Percentiles rank a stretch among this genome's conserved stretches.
Conservation (phyloP, 2,113 vertebrate genomes). For the Phyllopteryx taeniolatus region DNA sequence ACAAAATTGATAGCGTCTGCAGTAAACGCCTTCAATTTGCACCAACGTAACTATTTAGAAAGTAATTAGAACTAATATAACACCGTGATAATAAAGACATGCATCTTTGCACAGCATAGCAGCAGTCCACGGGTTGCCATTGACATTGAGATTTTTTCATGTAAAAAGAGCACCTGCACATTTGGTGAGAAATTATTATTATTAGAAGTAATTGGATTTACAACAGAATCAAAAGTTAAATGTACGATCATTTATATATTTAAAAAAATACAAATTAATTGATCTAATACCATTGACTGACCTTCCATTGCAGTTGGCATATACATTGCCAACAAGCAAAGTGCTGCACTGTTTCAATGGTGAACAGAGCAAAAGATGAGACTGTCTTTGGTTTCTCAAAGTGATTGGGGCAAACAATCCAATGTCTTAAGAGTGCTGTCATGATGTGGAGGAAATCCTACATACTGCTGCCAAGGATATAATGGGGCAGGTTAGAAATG, state of each 20-base stretch:
- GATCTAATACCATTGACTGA: neutral
- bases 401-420: neutral
- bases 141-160: neutral
- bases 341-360: neutral
- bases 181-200: neutral
- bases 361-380: neutral
- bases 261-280: neutral
- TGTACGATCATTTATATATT: neutral
- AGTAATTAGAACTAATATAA: slow-evolving; percentile 47
- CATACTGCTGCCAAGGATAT: no score
- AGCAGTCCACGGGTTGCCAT: slow-evolving; percentile 5
- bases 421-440: no score
- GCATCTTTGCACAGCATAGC: slow-evolving; percentile 20
- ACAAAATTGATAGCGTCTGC: slow-evolving; percentile 22
- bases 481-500: no score
- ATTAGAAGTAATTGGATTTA: neutral
- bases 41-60: slow-evolving; percentile 40
- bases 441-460: no score
- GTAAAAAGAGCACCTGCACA: neutral
- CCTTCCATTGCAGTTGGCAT: neutral
- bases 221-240: neutral
- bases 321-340: no score
- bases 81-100: slow-evolving; percentile 24
- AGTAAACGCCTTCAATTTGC: slow-evolving; percentile 25
- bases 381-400: neutral